A percentile compares a stretch with the other conserved stretches of the same genome.
These are phyloP conservation scores for Mamestra configurata DNA, from an alignment of 1,140 invertebrate species.

Conservation along the genomic window DNA sequence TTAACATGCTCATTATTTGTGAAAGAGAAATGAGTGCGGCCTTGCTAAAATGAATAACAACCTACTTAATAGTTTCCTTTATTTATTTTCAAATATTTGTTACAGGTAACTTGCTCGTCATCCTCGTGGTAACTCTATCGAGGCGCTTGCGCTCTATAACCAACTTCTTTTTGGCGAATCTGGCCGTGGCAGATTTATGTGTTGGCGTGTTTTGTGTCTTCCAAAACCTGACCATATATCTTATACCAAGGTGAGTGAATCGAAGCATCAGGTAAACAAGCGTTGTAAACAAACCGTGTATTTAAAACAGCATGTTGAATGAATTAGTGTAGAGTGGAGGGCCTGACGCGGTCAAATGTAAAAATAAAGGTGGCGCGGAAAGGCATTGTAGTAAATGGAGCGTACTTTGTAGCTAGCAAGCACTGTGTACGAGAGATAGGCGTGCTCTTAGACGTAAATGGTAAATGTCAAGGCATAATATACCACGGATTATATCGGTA, in stretches of 20 bases:
- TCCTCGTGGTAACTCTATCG: slow-evolving; percentile 93
- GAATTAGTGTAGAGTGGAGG: slow-evolving; percentile 8
- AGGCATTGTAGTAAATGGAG: background rate
- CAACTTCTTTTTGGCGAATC: slow-evolving; percentile 95
- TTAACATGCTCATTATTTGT: no score
- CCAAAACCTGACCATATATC: slow-evolving; percentile 93
- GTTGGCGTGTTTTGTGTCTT: slow-evolving; percentile 96
- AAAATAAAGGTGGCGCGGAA: background rate
- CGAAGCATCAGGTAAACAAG: slow-evolving; percentile 44
- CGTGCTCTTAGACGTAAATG: no score
- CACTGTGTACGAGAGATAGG: background rate
- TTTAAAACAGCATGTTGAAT: slow-evolving; percentile 31
- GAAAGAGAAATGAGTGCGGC: no score
- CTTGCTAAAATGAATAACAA: background rate
- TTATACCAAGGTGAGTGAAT: slow-evolving; percentile 90
- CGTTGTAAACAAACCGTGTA: slow-evolving; percentile 10
- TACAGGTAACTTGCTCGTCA: slow-evolving; percentile 94
- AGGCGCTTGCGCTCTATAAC: slow-evolving; percentile 93
- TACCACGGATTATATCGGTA: no score
- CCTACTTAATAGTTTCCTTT: background rate
- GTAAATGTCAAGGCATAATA: no score
- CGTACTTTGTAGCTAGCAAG: background rate
- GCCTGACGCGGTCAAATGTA: background rate
- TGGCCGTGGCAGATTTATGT: slow-evolving; percentile 94
- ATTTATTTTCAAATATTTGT: slow-evolving; percentile 60